Evolutionary conservation across 1,140 invertebrate species (phyloP).

Genomic region (Plutomurus gul): DNA sequence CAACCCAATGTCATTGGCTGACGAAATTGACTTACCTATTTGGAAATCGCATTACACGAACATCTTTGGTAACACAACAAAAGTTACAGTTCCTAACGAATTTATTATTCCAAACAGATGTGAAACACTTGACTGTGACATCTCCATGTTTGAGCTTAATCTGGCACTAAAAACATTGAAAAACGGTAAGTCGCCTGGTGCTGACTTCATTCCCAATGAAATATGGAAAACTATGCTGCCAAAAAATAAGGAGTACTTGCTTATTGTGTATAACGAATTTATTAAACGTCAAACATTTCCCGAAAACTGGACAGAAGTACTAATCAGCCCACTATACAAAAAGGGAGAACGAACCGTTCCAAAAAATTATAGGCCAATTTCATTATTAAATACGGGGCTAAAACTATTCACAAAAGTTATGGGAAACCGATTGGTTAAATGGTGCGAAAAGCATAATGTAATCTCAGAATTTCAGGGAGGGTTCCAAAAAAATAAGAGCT

Average conservation of each 20-base stretch:
- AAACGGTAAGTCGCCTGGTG: background rate
- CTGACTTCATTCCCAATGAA: background rate
- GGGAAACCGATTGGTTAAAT: background rate
- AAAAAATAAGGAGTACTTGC: background rate
- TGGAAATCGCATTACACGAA: no score
- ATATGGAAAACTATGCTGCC: background rate
- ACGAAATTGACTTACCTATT: no score
- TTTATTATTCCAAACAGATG: no score
- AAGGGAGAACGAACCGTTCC: background rate
- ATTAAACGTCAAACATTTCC: background rate
- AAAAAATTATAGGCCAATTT: background rate
- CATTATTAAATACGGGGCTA: background rate
- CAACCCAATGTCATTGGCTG: no score
- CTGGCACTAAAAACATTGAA: background rate
- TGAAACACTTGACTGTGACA: background rate
- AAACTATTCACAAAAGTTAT: background rate
- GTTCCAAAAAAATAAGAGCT: background rate
- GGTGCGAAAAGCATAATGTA: background rate
- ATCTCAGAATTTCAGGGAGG: background rate
- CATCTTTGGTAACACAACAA: no score
- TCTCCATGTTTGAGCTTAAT: background rate
- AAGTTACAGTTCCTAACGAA: no score
- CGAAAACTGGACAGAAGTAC: background rate
- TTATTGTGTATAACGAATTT: background rate
- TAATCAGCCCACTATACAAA: background rate